Evolutionary conservation across 1,140 invertebrate species (phyloP), one percentile per base, ranked within the genome.

Genomic region (Nasonia giraulti): DNA sequence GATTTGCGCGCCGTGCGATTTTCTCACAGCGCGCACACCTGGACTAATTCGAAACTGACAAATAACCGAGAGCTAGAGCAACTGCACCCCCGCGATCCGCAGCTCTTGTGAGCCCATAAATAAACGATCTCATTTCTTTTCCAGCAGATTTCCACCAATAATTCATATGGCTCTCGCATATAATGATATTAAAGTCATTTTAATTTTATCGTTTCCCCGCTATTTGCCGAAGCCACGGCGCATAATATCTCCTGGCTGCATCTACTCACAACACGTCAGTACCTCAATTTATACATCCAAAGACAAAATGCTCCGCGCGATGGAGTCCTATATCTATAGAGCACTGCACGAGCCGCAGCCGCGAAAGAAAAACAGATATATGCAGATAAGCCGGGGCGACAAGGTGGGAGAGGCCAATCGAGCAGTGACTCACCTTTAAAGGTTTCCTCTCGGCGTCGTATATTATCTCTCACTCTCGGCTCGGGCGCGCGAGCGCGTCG

Each of bases 111-210:
- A 73, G 66, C 47, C 33, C 74, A 62, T 66, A 37, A 79, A 66
- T 79, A 33, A 79, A n/a, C 27, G n/a, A 79, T 37, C 8, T 11
- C 31, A 23, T 44, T 27, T 69, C 50, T 55, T 80, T 69, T 20
- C 78, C 55, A 33, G 66, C 10, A n/a, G 27, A 80, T n/a, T 20
- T 76, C 5, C 31, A 33, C 31, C 31, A 37, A 80, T 75, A 80
- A 80, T n/a, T 84, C 84, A 81, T 81, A 27, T 27, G 27, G 27
- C 27, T 27, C 27, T 1, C 62, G 33, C 33, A 66, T 76, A 81
- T 84, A 84, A 84, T 84, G 84, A 81, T 81, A 81, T 81, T 69
- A 77, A 69, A 81, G 79, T 81, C 71, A 77, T 81, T 85, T 81
- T 68, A 85, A 76, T 77, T 74, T 84, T 80, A 84, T 80, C 78